Evolutionary conservation across 2,113 vertebrate species (phyloP).

Genomic region (Fulmarus glacialis): DNA sequence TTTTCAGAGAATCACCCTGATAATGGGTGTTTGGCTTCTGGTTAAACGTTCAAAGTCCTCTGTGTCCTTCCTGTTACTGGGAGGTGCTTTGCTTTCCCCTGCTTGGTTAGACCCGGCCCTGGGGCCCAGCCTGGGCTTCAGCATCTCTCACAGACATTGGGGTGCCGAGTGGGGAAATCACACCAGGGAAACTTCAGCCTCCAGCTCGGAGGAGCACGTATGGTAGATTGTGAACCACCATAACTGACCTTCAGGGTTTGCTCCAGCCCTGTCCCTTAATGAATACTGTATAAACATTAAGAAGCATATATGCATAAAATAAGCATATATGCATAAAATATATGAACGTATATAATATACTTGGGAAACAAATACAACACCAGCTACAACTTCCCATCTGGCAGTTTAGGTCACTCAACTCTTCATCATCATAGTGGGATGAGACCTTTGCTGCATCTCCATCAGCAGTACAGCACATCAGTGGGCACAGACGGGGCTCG

Average conservation of each 20-base stretch:
- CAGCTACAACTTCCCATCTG: background rate
- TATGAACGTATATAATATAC: background rate
- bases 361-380: background rate
- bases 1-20: background rate
- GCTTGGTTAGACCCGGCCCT: background rate
- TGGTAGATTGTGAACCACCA: background rate
- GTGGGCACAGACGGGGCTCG: fast-evolving
- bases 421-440: background rate
- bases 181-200: background rate
- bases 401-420: background rate
- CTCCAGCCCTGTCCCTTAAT: background rate
- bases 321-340: background rate
- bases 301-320: background rate
- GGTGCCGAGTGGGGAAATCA: background rate
- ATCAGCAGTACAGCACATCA: fast-evolving
- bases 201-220: fast-evolving
- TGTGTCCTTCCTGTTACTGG: background rate
- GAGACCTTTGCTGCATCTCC: background rate
- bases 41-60: background rate
- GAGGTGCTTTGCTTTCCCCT: background rate
- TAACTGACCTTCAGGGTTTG: background rate
- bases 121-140: background rate
- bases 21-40: background rate
- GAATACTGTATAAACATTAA: background rate
- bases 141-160: background rate